Evolutionary conservation across 2,888 invertebrate species (phyloP), one percentile per base, ranked within the genome.

Genomic region (Netelia inedita): DNA sequence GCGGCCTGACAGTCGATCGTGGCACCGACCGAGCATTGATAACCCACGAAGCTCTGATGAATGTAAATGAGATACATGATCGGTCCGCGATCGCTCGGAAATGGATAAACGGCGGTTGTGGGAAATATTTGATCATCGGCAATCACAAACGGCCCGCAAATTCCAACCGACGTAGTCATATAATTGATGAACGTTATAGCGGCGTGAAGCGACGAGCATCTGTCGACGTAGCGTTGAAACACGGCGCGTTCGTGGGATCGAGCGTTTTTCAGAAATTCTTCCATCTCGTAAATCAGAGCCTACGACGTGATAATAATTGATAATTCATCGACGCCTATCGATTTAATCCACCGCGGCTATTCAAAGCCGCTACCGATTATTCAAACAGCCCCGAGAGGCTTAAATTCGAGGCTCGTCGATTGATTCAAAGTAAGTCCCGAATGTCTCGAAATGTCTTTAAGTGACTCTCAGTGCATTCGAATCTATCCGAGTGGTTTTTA

Each of bases 1-100:
- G 88, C 89, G 3, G 87, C 80, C 14, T 88, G 88, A 81, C 88
- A 87, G 73, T 91, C 90, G 0, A 88, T 71, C 10, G 87, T 84
- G 16, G 88, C 85, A 14, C 85, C 87, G 9, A 88, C 83, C 1
- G 84, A 80, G 50, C 79, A 85, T 35, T 83, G 79, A 72, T 85
- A 76, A 0, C 80, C 85, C 10, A 83, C 84, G 43, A 87, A 55
- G 19, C 84, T 76, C 63, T 87, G 87, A 43, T 88, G 87, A 1
- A 68, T 16, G 35, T 88, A 87, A 19, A 86, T 75, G 61, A 87
- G 59, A 68, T 79, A 75, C 16, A 68, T 78, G 11, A 78, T 28
- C 3, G 83, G 61, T 1, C 79, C 79, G 10, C 53, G 63, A 14
- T 87, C 85, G 9, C 73, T 68, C 21, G 84, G 35, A 71, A 88